Evolutionary conservation across 2,888 invertebrate species (phyloP).

Genomic region (Autographa pulchrina): DNA sequence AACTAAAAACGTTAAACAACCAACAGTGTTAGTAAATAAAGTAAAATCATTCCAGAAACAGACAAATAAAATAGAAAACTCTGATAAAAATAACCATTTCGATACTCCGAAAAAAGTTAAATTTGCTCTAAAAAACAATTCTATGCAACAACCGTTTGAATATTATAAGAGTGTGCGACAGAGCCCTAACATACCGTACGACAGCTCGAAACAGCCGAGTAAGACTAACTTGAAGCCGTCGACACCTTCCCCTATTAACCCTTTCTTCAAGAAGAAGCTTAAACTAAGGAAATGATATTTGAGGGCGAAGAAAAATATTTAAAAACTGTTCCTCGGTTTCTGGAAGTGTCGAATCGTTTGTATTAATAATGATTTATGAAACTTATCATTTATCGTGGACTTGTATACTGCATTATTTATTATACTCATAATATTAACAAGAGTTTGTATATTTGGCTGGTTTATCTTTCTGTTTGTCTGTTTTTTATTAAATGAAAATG

Average conservation of each 20-base stretch:
- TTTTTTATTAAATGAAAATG: too few species aligned
- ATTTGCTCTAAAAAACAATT: conserved; percentile 92
- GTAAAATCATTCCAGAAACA: conserved; percentile 75
- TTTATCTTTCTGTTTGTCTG: too few species aligned
- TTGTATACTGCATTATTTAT: too few species aligned
- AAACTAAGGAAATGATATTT: conserved; percentile 56
- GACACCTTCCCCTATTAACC: conserved; percentile 93
- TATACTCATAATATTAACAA: too few species aligned
- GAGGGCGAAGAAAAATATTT: neutral
- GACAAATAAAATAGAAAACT: conserved; percentile 34
- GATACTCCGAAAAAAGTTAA: conserved; percentile 91
- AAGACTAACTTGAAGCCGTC: conserved; percentile 93
- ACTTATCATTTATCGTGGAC: too few species aligned
- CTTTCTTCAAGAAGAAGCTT: conserved; percentile 91
- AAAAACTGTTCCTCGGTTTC: too few species aligned
- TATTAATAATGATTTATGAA: too few species aligned
- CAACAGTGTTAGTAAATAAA: conserved; percentile 70
- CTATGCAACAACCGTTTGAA: conserved; percentile 92
- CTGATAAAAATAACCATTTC: conserved; percentile 48
- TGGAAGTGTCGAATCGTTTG: too few species aligned
- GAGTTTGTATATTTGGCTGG: too few species aligned
- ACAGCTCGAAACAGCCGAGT: conserved; percentile 91
- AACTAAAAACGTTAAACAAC: conserved; percentile 28
- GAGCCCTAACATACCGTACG: conserved; percentile 94
- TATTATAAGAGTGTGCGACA: conserved; percentile 92